Evolutionary conservation across 1,140 invertebrate genomes (phyloP).

Genomic region (Dermatophagoides farinae): DNA sequence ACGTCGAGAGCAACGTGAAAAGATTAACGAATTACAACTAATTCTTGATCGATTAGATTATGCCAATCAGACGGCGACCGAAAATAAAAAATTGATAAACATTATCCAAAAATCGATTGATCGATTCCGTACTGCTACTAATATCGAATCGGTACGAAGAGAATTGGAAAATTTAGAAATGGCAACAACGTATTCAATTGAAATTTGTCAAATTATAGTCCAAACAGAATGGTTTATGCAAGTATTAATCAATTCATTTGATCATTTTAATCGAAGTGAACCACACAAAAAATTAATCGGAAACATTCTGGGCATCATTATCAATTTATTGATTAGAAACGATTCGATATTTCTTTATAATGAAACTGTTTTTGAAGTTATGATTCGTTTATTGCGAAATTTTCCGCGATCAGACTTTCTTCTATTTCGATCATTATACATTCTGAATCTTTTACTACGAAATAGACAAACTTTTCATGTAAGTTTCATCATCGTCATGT

Average conservation of each 20-base stretch:
- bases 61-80: neutral
- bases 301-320: slow-evolving; percentile 10
- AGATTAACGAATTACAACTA: neutral
- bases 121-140: neutral
- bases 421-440: too few species aligned
- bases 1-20: neutral
- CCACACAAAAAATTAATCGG: slow-evolving; percentile 17
- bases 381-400: neutral
- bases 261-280: slow-evolving; percentile 3
- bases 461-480: too few species aligned
- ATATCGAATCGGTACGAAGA: neutral
- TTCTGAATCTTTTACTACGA: too few species aligned
- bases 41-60: neutral
- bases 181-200: neutral
- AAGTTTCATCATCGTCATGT: too few species aligned
- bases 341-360: neutral
- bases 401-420: neutral
- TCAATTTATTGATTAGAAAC: neutral
- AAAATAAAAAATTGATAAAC: neutral
- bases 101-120: neutral
- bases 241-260: neutral
- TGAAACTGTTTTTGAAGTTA: neutral
- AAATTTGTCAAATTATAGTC: neutral
- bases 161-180: neutral
- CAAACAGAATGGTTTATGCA: neutral